These are phyloP conservation scores for Centropus bengalensis DNA, from an alignment of 2,113 vertebrate species.

Conservation along the genomic window DNA sequence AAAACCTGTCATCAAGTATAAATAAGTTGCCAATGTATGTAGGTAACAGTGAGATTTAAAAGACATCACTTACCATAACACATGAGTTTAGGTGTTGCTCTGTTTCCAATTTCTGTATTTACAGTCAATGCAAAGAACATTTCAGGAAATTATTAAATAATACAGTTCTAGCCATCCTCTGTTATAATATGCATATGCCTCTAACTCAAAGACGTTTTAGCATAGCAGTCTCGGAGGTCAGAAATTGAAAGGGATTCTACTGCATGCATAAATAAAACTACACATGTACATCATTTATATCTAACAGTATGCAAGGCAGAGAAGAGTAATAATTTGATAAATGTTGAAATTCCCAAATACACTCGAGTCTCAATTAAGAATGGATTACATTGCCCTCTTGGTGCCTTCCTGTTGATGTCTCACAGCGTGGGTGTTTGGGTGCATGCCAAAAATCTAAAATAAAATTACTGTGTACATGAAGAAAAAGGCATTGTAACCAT, in stretches of 20 bases:
- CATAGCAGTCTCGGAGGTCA: fast-evolving
- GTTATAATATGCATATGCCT: fast-evolving
- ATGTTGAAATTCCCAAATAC: neutral
- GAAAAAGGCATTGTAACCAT: neutral
- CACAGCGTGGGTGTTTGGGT: neutral
- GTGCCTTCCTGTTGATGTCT: fast-evolving
- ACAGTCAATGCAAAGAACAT: neutral
- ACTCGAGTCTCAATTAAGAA: neutral
- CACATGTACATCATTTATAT: fast-evolving
- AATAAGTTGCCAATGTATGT: neutral
- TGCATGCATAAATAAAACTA: fast-evolving
- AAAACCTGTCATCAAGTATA: slow-evolving; percentile 80
- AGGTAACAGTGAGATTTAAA: neutral
- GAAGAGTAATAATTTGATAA: neutral
- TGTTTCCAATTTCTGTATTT: neutral
- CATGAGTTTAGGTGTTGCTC: neutral
- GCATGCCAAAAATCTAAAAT: slow-evolving; percentile 28
- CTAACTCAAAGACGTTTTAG: neutral
- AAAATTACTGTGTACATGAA: slow-evolving; percentile 2
- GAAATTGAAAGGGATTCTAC: neutral
- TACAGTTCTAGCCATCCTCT: neutral
- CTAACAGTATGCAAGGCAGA: fast-evolving
- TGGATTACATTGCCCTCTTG: fast-evolving
- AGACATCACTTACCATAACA: neutral
- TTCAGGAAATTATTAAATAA: neutral